Evolutionary conservation across 2,888 invertebrate genomes (phyloP), one percentile per base, ranked within the genome.

Genomic region (Hetaerina titia): DNA sequence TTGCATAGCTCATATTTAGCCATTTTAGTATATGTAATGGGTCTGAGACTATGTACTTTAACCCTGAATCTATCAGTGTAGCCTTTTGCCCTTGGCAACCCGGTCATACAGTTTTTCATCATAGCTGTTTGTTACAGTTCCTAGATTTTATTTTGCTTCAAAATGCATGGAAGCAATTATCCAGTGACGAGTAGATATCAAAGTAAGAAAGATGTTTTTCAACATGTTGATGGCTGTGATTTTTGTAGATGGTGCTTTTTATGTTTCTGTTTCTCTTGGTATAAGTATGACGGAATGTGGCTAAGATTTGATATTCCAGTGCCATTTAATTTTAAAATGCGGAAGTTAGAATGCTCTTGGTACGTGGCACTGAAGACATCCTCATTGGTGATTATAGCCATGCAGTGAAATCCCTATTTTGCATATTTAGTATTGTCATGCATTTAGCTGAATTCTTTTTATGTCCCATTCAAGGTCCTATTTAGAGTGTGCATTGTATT

Each of bases 181-280:
- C 89, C 89, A 89, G n/a, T 8, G 69, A 92, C 13, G 17, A 92
- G 19, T n/a, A 92, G 92, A 56, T 69, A n/a, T 69, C n/a, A 6
- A 63, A 17, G 5, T 25, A 90, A 90, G 90, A 56, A 64, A 89
- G 57, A 64, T 90, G 64, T 56, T 56, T 13, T 56, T 57, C n/a
- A 2, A 81, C 81, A 25, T 81, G 31, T 89, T 56, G n/a, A 58
- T 92, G 92, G 64, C 92, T 92, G 92, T 92, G 92, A 92, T 92
- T 69, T 69, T 69, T n/a, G 56, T 69, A 31, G 69, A 56, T 69
- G 92, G 92, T 92, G 92, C 92, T 92, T 92, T 64, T 64, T 69
- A 56, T 19, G n/a, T 92, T 92, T 92, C 57, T 25, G 81, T 19
- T 81, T 31, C 31, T 81, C 31, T 9, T 81, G 81, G 13, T 81